phyloP scores from a whole-genome alignment of 2,113 vertebrate genomes.

The Cebidichthys violaceus region DNA sequence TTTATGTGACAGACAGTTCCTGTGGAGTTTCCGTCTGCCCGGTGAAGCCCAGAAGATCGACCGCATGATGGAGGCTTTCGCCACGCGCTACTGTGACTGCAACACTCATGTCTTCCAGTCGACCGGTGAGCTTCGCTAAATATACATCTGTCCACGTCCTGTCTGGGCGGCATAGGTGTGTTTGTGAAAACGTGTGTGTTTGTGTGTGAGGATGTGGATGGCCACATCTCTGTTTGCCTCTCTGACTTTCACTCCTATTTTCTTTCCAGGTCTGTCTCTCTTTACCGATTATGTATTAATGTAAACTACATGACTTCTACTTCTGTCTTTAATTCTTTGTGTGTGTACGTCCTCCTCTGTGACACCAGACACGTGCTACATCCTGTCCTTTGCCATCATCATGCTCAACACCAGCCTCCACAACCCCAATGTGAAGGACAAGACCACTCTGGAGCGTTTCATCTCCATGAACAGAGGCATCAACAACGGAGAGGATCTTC shows the following conservation, averaged over 20 bases:
- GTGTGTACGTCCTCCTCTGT: not conserved
- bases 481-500: conserved; percentile 90
- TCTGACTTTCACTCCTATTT: not conserved
- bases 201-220: not conserved
- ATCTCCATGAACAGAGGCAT: conserved; percentile 95
- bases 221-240: not conserved
- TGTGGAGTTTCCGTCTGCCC: conserved; percentile 97
- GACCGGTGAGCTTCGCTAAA: conserved; percentile 84
- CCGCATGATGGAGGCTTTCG: conserved; percentile 97
- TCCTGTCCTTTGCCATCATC: conserved; percentile 96
- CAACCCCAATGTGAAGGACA: conserved; percentile 96
- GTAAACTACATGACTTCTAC: not conserved
- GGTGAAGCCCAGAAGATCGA: conserved; percentile 98
- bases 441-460: conserved; percentile 91
- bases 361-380: conserved; percentile 93
- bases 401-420: conserved; percentile 98
- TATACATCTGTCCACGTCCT: not conserved
- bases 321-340: conserved; percentile 12
- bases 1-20: conserved; percentile 87
- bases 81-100: conserved; percentile 92
- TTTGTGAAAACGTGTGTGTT: not conserved
- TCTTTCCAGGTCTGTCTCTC: not conserved
- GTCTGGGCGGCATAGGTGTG: not conserved
- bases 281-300: not conserved
- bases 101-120: conserved; percentile 92